These are phyloP conservation scores for Phengaris alcon DNA, from an alignment of 2,888 invertebrate species.

Conservation along the genomic window DNA sequence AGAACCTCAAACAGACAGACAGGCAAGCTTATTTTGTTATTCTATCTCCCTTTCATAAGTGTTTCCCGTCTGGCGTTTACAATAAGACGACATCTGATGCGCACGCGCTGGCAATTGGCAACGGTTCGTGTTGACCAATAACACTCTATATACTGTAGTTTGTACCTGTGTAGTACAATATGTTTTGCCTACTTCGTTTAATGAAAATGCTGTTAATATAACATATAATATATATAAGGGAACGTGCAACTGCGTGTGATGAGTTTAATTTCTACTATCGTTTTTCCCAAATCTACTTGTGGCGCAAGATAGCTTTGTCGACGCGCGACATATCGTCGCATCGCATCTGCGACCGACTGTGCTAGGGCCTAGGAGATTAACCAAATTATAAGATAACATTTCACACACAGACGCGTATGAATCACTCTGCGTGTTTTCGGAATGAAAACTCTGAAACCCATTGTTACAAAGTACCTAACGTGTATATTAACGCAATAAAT, in stretches of 20 bases:
- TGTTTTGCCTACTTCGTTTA: neutral
- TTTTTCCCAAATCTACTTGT: too few species aligned
- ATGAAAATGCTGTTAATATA: neutral
- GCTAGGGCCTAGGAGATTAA: too few species aligned
- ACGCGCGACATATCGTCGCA: too few species aligned
- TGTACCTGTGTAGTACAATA: neutral
- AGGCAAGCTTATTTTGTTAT: neutral
- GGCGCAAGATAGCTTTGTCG: too few species aligned
- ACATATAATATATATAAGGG: too few species aligned
- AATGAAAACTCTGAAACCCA: neutral
- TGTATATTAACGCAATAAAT: neutral
- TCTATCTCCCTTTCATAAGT: neutral
- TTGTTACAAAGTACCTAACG: neutral
- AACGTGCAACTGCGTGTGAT: too few species aligned
- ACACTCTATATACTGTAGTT: neutral
- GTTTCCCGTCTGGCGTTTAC: neutral
- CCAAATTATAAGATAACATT: too few species aligned
- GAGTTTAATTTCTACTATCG: too few species aligned
- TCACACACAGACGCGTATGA: too few species aligned
- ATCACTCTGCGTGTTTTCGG: neutral
- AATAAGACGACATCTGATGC: neutral
- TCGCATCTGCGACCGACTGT: too few species aligned
- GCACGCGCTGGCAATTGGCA: conserved; percentile 2
- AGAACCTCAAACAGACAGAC: neutral
- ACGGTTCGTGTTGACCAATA: neutral